phyloP scores from a whole-genome alignment of 1,140 invertebrate genomes.

The Prorops nasuta region DNA sequence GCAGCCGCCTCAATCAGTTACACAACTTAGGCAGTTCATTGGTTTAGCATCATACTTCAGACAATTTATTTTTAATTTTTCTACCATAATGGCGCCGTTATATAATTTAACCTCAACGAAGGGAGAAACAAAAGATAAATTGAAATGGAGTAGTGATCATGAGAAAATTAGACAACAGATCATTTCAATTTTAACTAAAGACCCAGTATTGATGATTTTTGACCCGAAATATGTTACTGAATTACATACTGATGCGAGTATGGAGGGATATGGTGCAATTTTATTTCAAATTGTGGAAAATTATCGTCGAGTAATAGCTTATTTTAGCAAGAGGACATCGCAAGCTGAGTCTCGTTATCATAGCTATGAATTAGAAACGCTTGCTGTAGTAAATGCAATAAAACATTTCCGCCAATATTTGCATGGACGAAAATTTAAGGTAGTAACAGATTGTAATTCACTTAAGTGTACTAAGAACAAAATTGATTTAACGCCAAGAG shows the following conservation, averaged over 20 bases:
- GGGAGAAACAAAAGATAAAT: too few species aligned
- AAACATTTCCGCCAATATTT: slow-evolving; percentile 36
- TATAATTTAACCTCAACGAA: too few species aligned
- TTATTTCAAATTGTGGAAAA: slow-evolving; percentile 24
- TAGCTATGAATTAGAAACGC: slow-evolving; percentile 16
- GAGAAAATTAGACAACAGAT: not conserved
- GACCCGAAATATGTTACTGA: slow-evolving; percentile 20
- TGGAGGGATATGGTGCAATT: slow-evolving; percentile 26
- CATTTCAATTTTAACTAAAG: not conserved
- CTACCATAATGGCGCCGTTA: too few species aligned
- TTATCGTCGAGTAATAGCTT: not conserved
- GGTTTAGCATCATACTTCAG: too few species aligned
- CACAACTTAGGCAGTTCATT: too few species aligned
- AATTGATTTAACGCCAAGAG: slow-evolving; percentile 37
- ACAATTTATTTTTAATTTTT: too few species aligned
- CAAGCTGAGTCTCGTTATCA: not conserved
- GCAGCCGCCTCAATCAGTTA: too few species aligned
- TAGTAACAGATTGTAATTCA: slow-evolving; percentile 38
- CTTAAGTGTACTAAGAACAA: slow-evolving; percentile 34
- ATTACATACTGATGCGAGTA: slow-evolving; percentile 7
- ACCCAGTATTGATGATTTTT: slow-evolving; percentile 15
- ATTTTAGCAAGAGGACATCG: not conserved
- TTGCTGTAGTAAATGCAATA: slow-evolving; percentile 14
- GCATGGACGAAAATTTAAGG: slow-evolving; percentile 20
- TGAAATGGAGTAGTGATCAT: too few species aligned